phyloP scores from a whole-genome alignment of 2,888 invertebrate species.

The Phortica magna region DNA sequence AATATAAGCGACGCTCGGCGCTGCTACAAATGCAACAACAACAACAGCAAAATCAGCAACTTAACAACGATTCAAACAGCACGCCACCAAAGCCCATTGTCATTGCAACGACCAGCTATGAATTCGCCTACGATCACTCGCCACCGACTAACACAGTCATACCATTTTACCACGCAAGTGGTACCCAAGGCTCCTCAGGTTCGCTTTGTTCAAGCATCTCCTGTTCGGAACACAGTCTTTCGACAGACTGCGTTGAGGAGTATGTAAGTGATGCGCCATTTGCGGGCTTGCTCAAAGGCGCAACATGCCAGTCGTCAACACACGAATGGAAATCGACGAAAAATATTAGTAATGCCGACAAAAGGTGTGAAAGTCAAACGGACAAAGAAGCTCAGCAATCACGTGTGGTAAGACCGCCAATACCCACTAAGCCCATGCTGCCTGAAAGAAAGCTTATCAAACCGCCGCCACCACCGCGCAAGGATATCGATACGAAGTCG shows the following conservation, averaged over 20 bases:
- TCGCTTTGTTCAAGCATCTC: constrained; percentile 86
- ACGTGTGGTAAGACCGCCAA: constrained; percentile 64
- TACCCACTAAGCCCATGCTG: constrained; percentile 64
- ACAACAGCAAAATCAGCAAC: constrained; percentile 65
- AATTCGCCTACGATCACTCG: constrained; percentile 61
- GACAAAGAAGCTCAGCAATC: constrained; percentile 36
- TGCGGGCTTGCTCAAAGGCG: constrained; percentile 90
- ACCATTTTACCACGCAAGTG: constrained; percentile 61
- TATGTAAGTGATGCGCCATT: constrained; percentile 91
- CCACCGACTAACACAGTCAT: constrained; percentile 66
- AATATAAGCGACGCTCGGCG: constrained; percentile 78
- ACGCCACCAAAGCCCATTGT: constrained; percentile 66
- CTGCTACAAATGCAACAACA: constrained; percentile 67
- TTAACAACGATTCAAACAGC: constrained; percentile 69
- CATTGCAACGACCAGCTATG: constrained; percentile 63
- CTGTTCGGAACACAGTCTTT: constrained; percentile 85
- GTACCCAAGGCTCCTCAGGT: constrained; percentile 79
- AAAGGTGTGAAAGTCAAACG: no score
- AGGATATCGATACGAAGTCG: constrained; percentile 27
- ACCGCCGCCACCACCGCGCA: constrained; percentile 56
- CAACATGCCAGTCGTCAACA: constrained; percentile 78
- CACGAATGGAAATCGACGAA: constrained; percentile 48
- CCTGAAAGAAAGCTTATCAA: constrained; percentile 67
- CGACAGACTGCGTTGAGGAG: constrained; percentile 90
- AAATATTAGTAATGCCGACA: constrained; percentile 35